phyloP scores from a whole-genome alignment of 2,888 invertebrate genomes.

The Operophtera brumata region DNA sequence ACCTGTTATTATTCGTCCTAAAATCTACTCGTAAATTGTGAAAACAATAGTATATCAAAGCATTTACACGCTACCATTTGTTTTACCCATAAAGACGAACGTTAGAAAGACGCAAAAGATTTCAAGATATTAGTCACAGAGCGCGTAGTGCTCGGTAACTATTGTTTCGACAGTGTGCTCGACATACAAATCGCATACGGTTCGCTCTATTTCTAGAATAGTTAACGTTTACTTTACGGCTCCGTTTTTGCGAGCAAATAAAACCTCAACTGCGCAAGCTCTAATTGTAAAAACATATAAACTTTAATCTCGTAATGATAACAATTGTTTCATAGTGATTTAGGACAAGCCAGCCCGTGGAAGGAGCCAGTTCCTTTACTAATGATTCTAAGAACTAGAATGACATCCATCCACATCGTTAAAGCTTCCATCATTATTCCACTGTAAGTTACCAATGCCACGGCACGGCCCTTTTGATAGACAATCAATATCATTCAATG shows the following conservation, averaged over 20 bases:
- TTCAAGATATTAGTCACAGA: constrained; percentile 63
- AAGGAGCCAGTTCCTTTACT: constrained; percentile 25
- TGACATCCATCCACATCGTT: constrained; percentile 55
- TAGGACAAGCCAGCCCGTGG: constrained; percentile 27
- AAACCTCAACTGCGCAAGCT: constrained; percentile 49
- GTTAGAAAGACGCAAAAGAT: constrained; percentile 51
- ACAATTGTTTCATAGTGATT: constrained; percentile 27
- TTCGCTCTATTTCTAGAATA: constrained; percentile 65
- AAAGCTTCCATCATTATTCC: constrained; percentile 54
- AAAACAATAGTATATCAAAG: constrained; percentile 44
- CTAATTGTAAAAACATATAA: constrained; percentile 40
- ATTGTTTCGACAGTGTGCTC: constrained; percentile 68
- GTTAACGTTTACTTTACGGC: constrained; percentile 60
- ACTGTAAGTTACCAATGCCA: constrained; percentile 54
- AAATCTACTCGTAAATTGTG: constrained; percentile 32
- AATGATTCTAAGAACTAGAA: constrained; percentile 49
- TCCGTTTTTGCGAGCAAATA: constrained; percentile 62
- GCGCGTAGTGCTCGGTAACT: constrained; percentile 49
- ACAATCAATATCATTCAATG: constrained; percentile 62
- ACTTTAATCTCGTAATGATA: constrained; percentile 21
- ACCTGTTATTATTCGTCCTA: constrained; percentile 33
- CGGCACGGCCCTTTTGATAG: constrained; percentile 63
- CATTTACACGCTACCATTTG: constrained; percentile 45
- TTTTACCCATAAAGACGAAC: constrained; percentile 48
- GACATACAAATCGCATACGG: constrained; percentile 63